Evolutionary conservation across 2,797 vertebrate genomes (phyloP), one percentile per base, ranked within the genome.

Genomic region (Etheostoma nigrum): DNA sequence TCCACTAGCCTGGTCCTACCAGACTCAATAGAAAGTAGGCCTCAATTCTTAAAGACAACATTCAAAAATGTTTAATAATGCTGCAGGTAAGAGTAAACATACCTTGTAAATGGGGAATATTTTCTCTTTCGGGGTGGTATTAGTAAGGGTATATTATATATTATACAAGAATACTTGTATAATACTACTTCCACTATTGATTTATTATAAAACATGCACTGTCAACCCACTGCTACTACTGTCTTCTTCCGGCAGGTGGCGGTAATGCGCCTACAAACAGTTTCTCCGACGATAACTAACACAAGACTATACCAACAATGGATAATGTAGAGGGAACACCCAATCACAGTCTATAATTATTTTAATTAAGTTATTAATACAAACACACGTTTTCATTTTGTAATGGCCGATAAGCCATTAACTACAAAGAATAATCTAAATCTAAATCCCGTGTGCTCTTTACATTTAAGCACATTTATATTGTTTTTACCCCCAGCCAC

Each of bases 231-330:
- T 40, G 36, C 36, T 10, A 11, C 10, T 11, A 3, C 36, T 11
- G 5, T 30, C 30, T 11, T 40, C 10, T 30, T 18, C 75, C 71
- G 30, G 61, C 55, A 74, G 74, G 53, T 14, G 78, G 67, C 70
- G 36, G 45, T 47, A 48, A 42, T 6, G 16, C 18, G 1, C 13
- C 16, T 5, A 1, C 19, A 27, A 25, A 52, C 49, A 4, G 11
- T 8, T 47, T 55, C 4, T 14, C 23, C n/a, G 48, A 3, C 13
- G 36, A 40, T 3, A 12, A 4, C 36, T 40, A 11, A 40, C 36
- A 40, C 10, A 4, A 40, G 10, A 40, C 36, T 40, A 12, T 58
- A 87, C 86, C 83, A 91, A 73, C 42, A 16, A 5, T 48, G 1
- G 12, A 3, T 19, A 15, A 7, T 14, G 5, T 19, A 51, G 18